These are phyloP conservation scores for Ptychadena robeensis DNA, from an alignment of 2,797 vertebrate genomes.

Conservation along the genomic window DNA sequence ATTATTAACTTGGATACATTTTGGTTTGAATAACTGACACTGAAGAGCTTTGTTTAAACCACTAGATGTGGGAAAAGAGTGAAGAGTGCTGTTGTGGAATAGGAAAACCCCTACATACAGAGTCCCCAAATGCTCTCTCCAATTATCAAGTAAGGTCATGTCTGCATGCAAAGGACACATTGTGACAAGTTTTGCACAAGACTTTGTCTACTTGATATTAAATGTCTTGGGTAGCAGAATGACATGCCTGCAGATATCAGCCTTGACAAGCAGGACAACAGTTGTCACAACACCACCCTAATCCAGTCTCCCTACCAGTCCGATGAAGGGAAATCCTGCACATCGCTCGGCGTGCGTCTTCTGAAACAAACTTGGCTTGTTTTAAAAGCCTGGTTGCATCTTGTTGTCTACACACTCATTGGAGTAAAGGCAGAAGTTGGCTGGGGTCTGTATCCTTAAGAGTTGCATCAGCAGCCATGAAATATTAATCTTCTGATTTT, in stretches of 20 bases:
- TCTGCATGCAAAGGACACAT: background rate
- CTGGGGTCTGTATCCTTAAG: conserved; percentile 4
- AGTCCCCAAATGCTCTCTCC: background rate
- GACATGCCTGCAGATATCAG: background rate
- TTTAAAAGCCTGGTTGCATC: background rate
- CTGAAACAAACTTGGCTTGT: no score
- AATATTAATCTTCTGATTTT: conserved; percentile 41
- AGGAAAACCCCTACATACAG: conserved; percentile 1
- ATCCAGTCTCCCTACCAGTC: background rate
- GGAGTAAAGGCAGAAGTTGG: conserved; percentile 5
- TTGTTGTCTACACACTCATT: background rate
- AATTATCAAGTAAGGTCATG: conserved; percentile 34
- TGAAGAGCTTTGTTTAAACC: background rate
- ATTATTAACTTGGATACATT: no score
- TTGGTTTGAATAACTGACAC: no score
- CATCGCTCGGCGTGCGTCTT: no score
- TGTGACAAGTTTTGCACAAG: conserved; percentile 17
- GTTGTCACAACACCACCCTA: background rate
- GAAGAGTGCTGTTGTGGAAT: background rate
- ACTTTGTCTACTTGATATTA: background rate
- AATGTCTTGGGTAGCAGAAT: conserved; percentile 1
- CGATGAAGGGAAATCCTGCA: no score
- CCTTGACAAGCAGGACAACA: conserved; percentile 10
- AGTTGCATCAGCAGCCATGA: conserved; percentile 40
- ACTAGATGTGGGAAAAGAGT: background rate